Conservation (phyloP, 2,888 invertebrate species). For the Diogma glabrata region DNA sequence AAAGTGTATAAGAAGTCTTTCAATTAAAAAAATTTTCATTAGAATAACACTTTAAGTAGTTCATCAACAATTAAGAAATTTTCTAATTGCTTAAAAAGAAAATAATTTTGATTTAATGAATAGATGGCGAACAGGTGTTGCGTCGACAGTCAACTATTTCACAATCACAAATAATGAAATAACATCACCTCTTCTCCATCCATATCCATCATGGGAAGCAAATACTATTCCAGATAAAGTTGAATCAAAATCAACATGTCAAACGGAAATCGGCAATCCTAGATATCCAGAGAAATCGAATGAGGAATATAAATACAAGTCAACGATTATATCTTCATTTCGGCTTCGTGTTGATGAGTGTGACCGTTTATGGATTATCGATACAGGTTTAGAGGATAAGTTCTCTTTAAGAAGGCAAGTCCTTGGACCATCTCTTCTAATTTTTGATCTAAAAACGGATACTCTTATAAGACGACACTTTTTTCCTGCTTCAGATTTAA, state of each 20-base stretch:
- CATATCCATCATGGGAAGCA: conserved; percentile 67
- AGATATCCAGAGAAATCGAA: too few species aligned
- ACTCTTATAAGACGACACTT: conserved; percentile 54
- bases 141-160: conserved; percentile 56
- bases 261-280: too few species aligned
- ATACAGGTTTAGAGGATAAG: conserved; percentile 66
- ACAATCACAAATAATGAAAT: conserved; percentile 33
- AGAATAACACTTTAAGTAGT: too few species aligned
- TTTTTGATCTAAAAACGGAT: conserved; percentile 67
- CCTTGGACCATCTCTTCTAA: conserved; percentile 50
- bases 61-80: too few species aligned
- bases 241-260: too few species aligned
- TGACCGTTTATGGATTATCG: conserved; percentile 72
- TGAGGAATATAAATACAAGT: background rate
- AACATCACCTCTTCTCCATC: conserved; percentile 54
- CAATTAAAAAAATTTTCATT: too few species aligned
- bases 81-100: too few species aligned
- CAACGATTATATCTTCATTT: conserved; percentile 57
- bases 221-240: too few species aligned
- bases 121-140: conserved; percentile 60
- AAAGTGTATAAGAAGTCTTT: too few species aligned
- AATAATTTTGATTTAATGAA: too few species aligned
- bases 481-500: conserved; percentile 54
- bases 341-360: conserved; percentile 62
- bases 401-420: conserved; percentile 43